Evolutionary conservation across 2,888 invertebrate species (phyloP).

Genomic region (Sarcophaga rosellei): DNA sequence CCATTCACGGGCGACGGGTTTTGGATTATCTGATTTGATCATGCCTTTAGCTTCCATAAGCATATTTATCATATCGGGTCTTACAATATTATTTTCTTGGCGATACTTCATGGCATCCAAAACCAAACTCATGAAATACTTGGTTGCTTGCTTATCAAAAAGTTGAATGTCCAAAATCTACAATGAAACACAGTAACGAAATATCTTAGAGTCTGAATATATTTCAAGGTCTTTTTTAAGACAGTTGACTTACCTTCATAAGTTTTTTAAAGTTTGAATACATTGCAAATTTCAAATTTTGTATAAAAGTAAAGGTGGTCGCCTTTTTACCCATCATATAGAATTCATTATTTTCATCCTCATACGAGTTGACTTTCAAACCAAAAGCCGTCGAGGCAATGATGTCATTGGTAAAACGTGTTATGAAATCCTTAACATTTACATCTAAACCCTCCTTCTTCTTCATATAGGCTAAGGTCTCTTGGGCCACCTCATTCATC

Average conservation of each 20-base stretch:
- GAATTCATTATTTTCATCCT: conserved; percentile 83
- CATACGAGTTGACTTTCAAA: conserved; percentile 82
- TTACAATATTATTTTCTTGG: conserved; percentile 77
- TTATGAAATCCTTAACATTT: conserved; percentile 80
- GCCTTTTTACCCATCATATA: conserved; percentile 82
- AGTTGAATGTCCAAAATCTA: conserved; percentile 74
- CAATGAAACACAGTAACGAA: neutral
- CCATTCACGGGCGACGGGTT: conserved; percentile 73
- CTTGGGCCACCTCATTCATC: conserved; percentile 78
- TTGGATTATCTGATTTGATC: no score
- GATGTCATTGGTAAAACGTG: conserved; percentile 80
- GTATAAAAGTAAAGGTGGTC: conserved; percentile 78
- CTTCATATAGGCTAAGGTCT: conserved; percentile 72
- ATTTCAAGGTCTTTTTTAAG: neutral
- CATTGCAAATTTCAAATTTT: conserved; percentile 73
- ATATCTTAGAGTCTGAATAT: neutral
- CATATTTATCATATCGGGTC: conserved; percentile 84
- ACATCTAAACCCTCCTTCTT: conserved; percentile 73
- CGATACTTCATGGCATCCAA: no score
- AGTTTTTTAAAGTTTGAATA: conserved; percentile 69
- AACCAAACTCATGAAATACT: no score
- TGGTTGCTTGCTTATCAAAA: conserved; percentile 74
- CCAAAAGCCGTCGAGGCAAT: conserved; percentile 82
- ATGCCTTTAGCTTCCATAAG: conserved; percentile 70
- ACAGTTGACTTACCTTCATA: conserved; percentile 71